A percentile compares a stretch with the other conserved stretches of the same genome.
Conservation (phyloP, 2,797 vertebrate species). For the Myripristis murdjan region DNA sequence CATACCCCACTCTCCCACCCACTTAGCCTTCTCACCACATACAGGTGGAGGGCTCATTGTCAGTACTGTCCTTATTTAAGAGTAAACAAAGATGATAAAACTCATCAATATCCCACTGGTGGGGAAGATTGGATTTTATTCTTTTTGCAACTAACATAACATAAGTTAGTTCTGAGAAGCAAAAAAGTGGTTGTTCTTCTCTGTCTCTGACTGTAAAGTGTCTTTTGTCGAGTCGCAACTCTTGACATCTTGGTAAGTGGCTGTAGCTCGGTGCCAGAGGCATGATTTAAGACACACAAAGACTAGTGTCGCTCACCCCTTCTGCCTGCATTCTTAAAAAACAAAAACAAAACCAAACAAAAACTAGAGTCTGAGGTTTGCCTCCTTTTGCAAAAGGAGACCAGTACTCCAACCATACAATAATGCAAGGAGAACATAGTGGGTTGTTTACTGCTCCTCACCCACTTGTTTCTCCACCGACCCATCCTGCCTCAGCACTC, state of each 20-base stretch:
- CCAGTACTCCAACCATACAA: conserved; percentile 56
- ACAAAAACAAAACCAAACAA: too few species aligned
- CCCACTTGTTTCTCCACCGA: not conserved
- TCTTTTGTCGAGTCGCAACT: conserved; percentile 80
- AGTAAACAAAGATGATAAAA: conserved; percentile 97
- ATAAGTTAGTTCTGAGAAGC: conserved; percentile 75
- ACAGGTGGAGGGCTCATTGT: conserved; percentile 75
- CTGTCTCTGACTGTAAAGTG: conserved; percentile 72
- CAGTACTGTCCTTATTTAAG: conserved; percentile 84
- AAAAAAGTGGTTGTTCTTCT: conserved; percentile 75
- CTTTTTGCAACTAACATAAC: conserved; percentile 79
- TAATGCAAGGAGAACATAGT: conserved; percentile 57
- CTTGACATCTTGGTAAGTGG: conserved; percentile 83
- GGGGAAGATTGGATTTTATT: conserved; percentile 80
- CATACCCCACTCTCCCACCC: conserved; percentile 72
- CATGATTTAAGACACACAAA: conserved; percentile 77
- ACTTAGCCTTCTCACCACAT: conserved; percentile 69
- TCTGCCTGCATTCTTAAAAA: conserved; percentile 60
- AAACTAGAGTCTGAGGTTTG: conserved; percentile 63
- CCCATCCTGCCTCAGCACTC: conserved; percentile 54
- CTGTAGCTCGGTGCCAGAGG: conserved; percentile 81
- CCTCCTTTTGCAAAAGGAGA: conserved; percentile 76
- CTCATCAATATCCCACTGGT: conserved; percentile 94
- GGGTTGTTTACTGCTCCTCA: conserved; percentile 29
- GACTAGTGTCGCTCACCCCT: conserved; percentile 68